phyloP scores from a whole-genome alignment of 2,888 invertebrate species.

The Litoditis marina region DNA sequence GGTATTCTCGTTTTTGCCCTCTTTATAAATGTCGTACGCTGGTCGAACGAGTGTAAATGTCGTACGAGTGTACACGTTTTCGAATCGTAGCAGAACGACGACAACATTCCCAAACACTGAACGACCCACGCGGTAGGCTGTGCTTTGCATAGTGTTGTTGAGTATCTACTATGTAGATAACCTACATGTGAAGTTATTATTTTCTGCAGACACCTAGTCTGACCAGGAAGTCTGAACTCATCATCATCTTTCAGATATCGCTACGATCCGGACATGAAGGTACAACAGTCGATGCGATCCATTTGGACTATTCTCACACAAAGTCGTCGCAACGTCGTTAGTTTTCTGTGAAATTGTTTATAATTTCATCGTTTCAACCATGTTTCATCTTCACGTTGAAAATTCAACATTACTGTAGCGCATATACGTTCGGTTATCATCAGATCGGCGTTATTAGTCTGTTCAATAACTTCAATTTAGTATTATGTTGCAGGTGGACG shows the following conservation, averaged over 20 bases:
- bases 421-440: background rate
- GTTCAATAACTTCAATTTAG: background rate
- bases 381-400: constrained; percentile 11
- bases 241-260: constrained; percentile 68
- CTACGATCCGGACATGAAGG: constrained; percentile 86
- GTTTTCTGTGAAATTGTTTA: constrained; percentile 44
- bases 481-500: constrained; percentile 71
- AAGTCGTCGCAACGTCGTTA: constrained; percentile 79
- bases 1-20: constrained; percentile 29
- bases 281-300: constrained; percentile 86
- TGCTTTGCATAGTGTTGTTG: no score
- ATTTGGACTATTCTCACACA: constrained; percentile 88
- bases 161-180: no score
- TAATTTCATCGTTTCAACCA: background rate
- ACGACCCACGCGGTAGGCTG: no score
- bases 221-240: no score
- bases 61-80: no score
- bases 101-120: no score
- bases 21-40: no score
- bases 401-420: background rate
- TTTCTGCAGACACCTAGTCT: no score
- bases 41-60: no score
- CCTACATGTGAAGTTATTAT: no score
- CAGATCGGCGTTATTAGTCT: background rate
- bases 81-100: no score